Percentiles rank a stretch among this genome's conserved stretches.
Conservation (phyloP, 2,797 vertebrate species). For the Cebuella pygmaea region DNA sequence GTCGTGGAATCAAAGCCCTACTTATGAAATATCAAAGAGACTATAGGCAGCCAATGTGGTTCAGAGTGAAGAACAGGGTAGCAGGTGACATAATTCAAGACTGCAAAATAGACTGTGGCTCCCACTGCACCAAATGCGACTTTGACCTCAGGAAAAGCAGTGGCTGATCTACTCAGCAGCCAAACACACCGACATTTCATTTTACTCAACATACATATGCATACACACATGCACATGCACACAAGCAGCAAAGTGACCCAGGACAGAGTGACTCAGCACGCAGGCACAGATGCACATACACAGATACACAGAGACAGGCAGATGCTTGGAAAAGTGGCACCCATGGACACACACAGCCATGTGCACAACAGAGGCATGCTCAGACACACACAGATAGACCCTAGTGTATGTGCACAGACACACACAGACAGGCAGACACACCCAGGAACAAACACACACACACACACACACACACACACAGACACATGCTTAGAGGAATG, state of each 20-base stretch:
- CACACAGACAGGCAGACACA: neutral
- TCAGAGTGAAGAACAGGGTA: neutral
- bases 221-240: neutral
- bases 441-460: neutral
- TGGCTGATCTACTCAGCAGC: neutral
- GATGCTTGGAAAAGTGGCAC: neutral
- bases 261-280: neutral
- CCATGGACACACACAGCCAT: neutral
- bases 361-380: neutral
- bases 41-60: neutral
- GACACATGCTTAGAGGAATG: neutral
- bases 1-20: constrained; percentile 32
- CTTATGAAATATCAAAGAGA: constrained; percentile 39
- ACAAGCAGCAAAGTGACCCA: neutral
- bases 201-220: neutral
- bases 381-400: neutral
- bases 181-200: neutral
- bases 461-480: neutral
- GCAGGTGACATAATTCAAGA: constrained; percentile 54
- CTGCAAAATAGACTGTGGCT: neutral
- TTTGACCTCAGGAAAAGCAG: constrained; percentile 33
- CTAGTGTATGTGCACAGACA: neutral
- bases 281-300: neutral
- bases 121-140: constrained; percentile 36
- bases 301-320: neutral